phyloP scores from a whole-genome alignment of 92 coral and sea anemone species.

The Porites rus region DNA sequence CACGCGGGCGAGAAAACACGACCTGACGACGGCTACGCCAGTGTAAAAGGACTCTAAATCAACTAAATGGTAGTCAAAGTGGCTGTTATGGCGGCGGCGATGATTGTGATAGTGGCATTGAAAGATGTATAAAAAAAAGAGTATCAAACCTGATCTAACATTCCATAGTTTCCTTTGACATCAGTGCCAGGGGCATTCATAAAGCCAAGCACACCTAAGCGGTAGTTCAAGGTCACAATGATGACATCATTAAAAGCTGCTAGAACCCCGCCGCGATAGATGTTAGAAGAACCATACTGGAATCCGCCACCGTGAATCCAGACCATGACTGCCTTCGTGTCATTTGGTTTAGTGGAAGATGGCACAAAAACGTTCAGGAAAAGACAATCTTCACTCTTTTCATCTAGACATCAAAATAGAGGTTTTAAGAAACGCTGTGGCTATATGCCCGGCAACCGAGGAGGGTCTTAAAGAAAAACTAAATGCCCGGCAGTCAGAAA shows the following conservation, averaged over 20 bases:
- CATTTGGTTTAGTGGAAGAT: slow-evolving; percentile 20
- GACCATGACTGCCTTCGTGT: slow-evolving; percentile 72
- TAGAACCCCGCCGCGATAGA: slow-evolving; percentile 38
- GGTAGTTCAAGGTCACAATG: slow-evolving; percentile 71
- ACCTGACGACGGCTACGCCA: too few relatives aligned
- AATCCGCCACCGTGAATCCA: slow-evolving; percentile 79
- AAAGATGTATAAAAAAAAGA: background rate
- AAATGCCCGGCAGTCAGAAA: too few relatives aligned
- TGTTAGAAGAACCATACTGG: slow-evolving; percentile 4
- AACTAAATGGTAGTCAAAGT: too few relatives aligned
- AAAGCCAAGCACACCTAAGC: slow-evolving; percentile 77
- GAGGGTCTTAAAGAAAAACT: too few relatives aligned
- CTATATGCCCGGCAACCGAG: too few relatives aligned
- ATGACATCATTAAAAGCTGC: slow-evolving; percentile 72
- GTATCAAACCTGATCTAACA: slow-evolving; percentile 64
- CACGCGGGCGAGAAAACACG: too few relatives aligned
- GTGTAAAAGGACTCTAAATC: too few relatives aligned
- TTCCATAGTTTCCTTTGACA: slow-evolving; percentile 68
- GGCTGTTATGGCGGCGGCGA: too few relatives aligned
- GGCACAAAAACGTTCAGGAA: slow-evolving; percentile 70
- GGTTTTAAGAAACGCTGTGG: background rate
- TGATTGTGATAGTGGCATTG: background rate
- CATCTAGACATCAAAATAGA: background rate
- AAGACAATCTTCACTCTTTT: slow-evolving; percentile 69
- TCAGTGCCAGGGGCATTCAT: slow-evolving; percentile 76